Evolutionary conservation across 1,140 invertebrate species (phyloP).

Genomic region (Pseudachorutes palmiensis): DNA sequence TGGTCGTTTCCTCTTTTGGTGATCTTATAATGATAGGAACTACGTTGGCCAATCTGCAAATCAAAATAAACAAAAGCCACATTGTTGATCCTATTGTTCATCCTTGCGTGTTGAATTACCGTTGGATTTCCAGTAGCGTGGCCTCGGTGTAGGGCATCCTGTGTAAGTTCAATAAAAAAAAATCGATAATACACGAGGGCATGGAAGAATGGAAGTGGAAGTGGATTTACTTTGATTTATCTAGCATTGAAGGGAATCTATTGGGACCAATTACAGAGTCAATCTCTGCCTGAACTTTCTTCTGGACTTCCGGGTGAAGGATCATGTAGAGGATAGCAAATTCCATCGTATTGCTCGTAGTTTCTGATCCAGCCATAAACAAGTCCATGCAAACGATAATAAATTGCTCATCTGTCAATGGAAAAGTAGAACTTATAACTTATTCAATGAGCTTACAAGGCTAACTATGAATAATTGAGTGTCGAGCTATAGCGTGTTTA

Average conservation of each 20-base stretch:
- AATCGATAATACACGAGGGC: neutral
- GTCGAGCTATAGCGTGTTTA: conserved; percentile 9
- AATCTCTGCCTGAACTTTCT: conserved; percentile 68
- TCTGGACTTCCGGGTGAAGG: conserved; percentile 66
- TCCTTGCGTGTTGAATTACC: neutral
- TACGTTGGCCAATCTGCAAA: neutral
- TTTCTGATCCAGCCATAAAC: conserved; percentile 54
- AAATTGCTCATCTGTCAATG: conserved; percentile 25
- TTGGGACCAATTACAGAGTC: conserved; percentile 62
- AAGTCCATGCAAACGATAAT: conserved; percentile 41
- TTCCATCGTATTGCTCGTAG: conserved; percentile 64
- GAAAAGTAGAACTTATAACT: neutral
- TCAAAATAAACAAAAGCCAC: neutral
- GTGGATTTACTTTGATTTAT: conserved; percentile 19
- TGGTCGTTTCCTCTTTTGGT: neutral
- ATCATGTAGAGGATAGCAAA: conserved; percentile 71
- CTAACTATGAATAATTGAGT: neutral
- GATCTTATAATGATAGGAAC: neutral
- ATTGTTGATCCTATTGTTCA: neutral
- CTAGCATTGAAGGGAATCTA: conserved; percentile 52
- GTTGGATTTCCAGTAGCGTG: conserved; percentile 26
- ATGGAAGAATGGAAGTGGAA: neutral
- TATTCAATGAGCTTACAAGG: neutral
- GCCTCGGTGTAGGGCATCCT: conserved; percentile 36
- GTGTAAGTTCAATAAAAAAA: neutral